phyloP scores from a whole-genome alignment of 2,113 vertebrate genomes.

The Ursus arctos region DNA sequence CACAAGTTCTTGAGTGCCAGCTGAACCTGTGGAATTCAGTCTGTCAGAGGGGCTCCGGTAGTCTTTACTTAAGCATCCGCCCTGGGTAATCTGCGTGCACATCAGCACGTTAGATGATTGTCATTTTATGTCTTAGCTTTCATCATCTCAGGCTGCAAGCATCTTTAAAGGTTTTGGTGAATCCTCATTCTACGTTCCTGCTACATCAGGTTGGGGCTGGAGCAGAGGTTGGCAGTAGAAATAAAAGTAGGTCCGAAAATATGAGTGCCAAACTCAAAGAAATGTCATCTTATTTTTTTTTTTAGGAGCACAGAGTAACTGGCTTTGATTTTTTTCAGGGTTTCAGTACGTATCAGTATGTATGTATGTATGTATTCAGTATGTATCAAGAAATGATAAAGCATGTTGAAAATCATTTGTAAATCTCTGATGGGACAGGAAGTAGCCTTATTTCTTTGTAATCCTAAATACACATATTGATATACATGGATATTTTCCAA shows the following conservation, averaged over 20 bases:
- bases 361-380: not conserved
- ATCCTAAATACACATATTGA: not conserved
- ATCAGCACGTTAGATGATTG: not conserved
- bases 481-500: not conserved
- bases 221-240: not conserved
- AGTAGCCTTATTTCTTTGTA: not conserved
- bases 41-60: not conserved
- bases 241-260: not conserved
- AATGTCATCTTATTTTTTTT: not conserved
- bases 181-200: not conserved
- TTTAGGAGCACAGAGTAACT: not conserved
- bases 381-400: not conserved
- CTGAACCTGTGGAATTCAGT: not conserved
- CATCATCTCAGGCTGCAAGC: not conserved
- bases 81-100: not conserved
- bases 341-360: not conserved
- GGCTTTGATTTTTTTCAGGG: not conserved
- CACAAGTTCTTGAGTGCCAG: not conserved
- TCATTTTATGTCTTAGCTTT: slow-evolving; percentile 2
- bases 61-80: not conserved
- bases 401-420: not conserved
- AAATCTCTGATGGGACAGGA: not conserved
- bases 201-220: not conserved
- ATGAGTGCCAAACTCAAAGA: not conserved
- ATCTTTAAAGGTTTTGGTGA: not conserved